Base-by-base conservation (phyloP, 2,797 vertebrate species). In the Neoniphon sammara region DNA sequence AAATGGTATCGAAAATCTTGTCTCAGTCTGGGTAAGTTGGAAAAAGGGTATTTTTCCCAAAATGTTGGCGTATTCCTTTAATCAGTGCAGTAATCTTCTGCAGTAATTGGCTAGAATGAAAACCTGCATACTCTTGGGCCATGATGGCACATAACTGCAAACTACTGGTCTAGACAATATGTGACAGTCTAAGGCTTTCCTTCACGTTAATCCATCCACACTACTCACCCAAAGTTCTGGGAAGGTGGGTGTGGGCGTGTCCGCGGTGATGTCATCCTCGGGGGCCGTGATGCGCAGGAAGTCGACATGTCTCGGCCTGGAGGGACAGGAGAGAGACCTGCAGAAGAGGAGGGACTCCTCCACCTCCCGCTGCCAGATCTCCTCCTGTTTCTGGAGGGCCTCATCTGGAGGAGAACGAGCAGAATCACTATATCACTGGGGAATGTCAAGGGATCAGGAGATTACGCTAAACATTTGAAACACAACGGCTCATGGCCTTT, bases 291-390 rank as follows among this genome's bases (percentile, higher is more conserved):
- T 87, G 63, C 77, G 70, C 44, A 91, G 63, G 73, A 92, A 91
- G 88, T 92, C 90, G 1, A 87, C 50, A 25, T 85, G 90, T 84
- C 85, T 85, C 0, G 87, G 91, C 75, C 90, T 85, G 54, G 83
- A 88, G 5, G 89, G 87, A 50, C 84, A 73, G 55, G 83, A 90
- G n/a, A 90, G 75, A 3, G 80, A 82, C 53, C 57, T 85, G 74
- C 79, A 88, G 68, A 63, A 68, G 34, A 86, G 83, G n/a, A 91
- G 80, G 34, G 86, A 85, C 47, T 91, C 89, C 64, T 90, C 92
- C 1, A 90, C 84, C 63, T 93, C 93, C 85, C 78, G 82, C 80
- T 90, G 88, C 90, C 88, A 93, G 76, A 85, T 81, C 74, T 88
- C 64, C 52, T 92, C 87, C 84, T 90, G 88, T 59, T 82, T 78